Conservation (phyloP, 1,140 invertebrate genomes). For the Triops cancriformis region DNA sequence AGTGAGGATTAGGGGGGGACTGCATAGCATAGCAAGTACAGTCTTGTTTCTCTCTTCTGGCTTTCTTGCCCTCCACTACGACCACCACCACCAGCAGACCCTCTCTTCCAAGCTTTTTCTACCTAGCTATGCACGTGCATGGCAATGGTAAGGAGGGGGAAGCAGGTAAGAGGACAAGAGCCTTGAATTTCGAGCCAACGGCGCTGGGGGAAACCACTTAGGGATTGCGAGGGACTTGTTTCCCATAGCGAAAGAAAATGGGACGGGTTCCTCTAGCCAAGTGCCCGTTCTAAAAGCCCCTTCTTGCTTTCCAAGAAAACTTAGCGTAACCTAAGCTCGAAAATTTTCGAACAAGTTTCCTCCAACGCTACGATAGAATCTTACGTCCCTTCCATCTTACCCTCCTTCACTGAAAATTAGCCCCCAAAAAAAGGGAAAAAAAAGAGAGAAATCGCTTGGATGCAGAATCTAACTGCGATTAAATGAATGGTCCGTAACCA, state of each 20-base stretch:
- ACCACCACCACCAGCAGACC: not conserved
- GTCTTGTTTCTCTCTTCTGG: not conserved
- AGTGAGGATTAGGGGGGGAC: not conserved
- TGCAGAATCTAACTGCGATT: too few relatives aligned
- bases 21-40: not conserved
- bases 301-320: not conserved
- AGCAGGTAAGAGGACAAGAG: slow-evolving; percentile 2
- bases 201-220: not conserved
- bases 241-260: not conserved
- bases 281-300: not conserved
- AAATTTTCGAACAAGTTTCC: not conserved
- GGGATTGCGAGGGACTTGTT: not conserved
- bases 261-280: not conserved
- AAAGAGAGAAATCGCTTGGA: too few relatives aligned
- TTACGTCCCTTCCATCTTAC: too few relatives aligned
- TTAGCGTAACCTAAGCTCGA: not conserved
- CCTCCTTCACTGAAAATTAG: too few relatives aligned
- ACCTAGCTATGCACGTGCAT: not conserved
- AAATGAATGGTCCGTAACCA: too few relatives aligned
- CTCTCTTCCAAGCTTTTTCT: not conserved
- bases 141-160: not conserved
- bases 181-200: slow-evolving; percentile 5
- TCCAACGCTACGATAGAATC: not conserved
- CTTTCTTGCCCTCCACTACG: not conserved
- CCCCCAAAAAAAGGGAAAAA: too few relatives aligned